A percentile compares a stretch with the other conserved stretches of the same genome.
Conservation (phyloP, 2,888 invertebrate genomes). For the Polietes domitor region DNA sequence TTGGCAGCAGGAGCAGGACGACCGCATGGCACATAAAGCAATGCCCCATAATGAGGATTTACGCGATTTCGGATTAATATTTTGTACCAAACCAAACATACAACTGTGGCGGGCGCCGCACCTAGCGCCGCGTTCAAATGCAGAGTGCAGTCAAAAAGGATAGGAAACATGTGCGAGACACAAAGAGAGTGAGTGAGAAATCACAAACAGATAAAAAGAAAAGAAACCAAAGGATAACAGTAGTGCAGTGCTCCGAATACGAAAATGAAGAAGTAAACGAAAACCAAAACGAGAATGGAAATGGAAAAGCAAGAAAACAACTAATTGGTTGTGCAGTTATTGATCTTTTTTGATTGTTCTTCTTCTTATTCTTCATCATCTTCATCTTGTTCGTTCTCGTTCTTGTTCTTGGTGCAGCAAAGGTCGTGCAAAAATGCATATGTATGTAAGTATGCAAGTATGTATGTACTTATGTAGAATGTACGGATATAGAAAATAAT, state of each 20-base stretch:
- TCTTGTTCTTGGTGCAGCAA: conserved; percentile 57
- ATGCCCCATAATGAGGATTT: conserved; percentile 77
- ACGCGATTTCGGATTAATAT: conserved; percentile 67
- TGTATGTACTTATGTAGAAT: conserved; percentile 48
- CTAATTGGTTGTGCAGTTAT: conserved; percentile 39
- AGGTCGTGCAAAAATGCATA: conserved; percentile 64
- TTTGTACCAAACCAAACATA: conserved; percentile 70
- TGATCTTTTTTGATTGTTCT: conserved; percentile 9
- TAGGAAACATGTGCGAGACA: conserved; percentile 47
- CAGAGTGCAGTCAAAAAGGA: conserved; percentile 64
- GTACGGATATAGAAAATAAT: conserved; percentile 41
- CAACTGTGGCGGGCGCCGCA: conserved; percentile 75
- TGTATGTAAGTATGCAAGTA: conserved; percentile 47
- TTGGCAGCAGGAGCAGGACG: conserved; percentile 59
- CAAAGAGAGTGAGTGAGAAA: conserved; percentile 18
- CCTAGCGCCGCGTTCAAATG: conserved; percentile 70
- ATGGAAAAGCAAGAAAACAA: conserved; percentile 18
- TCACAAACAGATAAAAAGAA: conserved; percentile 29
- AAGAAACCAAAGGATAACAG: background rate
- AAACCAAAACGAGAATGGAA: conserved; percentile 4
- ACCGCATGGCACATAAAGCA: conserved; percentile 72
- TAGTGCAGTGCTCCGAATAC: conserved; percentile 17
- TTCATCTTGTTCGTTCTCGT: conserved; percentile 28
- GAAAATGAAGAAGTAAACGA: conserved; percentile 3
- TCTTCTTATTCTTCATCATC: conserved; percentile 16